Base-by-base conservation (phyloP, 2,888 invertebrate genomes). In the Tachina lurida region DNA sequence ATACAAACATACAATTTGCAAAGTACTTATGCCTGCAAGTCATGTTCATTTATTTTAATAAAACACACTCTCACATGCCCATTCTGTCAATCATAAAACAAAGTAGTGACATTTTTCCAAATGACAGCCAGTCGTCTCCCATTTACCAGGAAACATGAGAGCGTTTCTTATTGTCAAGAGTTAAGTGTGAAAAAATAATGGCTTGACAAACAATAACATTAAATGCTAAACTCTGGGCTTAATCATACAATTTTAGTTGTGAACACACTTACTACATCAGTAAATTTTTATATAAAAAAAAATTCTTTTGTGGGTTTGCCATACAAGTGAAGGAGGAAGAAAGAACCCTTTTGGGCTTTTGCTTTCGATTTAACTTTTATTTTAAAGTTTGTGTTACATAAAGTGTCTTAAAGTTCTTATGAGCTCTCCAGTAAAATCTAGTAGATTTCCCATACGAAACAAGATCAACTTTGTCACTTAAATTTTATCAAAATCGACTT, bases 1-100 rank as follows among this genome's bases (percentile, higher is more conserved):
- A 62, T 17, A 56, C 62, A 62, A 0, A 17, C 62, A 41, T 31
- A 31, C 4, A 4, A 31, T 31, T 31, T 31, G 31, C 31, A 1
- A 31, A 31, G 31, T 62, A 65, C 84, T 82, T 88, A 86, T 88
- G 87, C 87, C 87, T 73, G 54, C 62, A 82, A 79, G 86, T 79
- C 73, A 87, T 84, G 79, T 83, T 63, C 12, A 3, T 68, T 84
- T 52, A 45, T 63, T 49, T 22, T 49, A 84, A 83, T 81, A 70
- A n/a, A 70, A 85, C n/a, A 78, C 52, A 49, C 70, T 71, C 62
- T 74, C 49, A 41, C 56, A 71, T 52, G 39, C 60, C 58, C 67
- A 52, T 63, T 45, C 60, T 74, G 60, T 74, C 80, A 71, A 67
- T 52, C 62, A 60, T 2, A 68, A 80, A 49, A 47, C 22, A 58